A percentile compares a stretch with the other conserved stretches of the same genome.
These are phyloP conservation scores for Melipona quadrifasciata DNA, from an alignment of 1,140 invertebrate species.

Conservation along the genomic window DNA sequence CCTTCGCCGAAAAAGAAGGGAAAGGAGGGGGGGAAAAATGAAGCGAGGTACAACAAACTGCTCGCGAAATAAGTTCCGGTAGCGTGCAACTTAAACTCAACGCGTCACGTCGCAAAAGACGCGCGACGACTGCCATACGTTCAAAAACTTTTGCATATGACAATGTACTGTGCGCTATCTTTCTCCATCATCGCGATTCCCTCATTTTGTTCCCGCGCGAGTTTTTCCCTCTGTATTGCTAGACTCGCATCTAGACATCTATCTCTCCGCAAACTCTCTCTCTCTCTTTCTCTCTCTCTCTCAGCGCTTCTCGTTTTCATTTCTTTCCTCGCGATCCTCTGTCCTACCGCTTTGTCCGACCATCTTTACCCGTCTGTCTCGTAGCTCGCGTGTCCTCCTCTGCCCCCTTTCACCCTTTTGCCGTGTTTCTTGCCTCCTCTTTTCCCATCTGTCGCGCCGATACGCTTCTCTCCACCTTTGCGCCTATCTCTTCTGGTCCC, in stretches of 20 bases:
- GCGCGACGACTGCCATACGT: neutral
- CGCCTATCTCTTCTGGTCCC: neutral
- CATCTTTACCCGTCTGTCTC: slow-evolving; percentile 22
- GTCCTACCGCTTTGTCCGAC: neutral
- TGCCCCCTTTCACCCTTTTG: neutral
- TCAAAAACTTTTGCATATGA: neutral
- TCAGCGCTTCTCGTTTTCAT: neutral
- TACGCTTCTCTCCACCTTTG: neutral
- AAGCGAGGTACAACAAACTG: neutral
- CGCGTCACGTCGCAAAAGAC: neutral
- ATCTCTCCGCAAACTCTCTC: neutral
- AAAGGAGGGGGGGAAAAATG: neutral
- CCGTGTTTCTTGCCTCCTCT: slow-evolving; percentile 9
- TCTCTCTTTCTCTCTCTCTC: neutral
- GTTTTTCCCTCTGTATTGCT: neutral
- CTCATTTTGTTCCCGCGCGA: neutral
- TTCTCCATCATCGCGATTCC: neutral
- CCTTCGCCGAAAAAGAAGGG: too few relatives aligned
- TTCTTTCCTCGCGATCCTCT: neutral
- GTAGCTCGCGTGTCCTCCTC: neutral
- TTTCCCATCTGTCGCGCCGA: slow-evolving; percentile 6
- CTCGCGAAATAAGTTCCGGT: neutral
- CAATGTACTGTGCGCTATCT: neutral
- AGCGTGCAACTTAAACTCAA: neutral
- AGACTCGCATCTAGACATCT: neutral